These are phyloP conservation scores for Ommatoiulus sabulosus DNA, from an alignment of 2,888 invertebrate species.

Conservation along the genomic window DNA sequence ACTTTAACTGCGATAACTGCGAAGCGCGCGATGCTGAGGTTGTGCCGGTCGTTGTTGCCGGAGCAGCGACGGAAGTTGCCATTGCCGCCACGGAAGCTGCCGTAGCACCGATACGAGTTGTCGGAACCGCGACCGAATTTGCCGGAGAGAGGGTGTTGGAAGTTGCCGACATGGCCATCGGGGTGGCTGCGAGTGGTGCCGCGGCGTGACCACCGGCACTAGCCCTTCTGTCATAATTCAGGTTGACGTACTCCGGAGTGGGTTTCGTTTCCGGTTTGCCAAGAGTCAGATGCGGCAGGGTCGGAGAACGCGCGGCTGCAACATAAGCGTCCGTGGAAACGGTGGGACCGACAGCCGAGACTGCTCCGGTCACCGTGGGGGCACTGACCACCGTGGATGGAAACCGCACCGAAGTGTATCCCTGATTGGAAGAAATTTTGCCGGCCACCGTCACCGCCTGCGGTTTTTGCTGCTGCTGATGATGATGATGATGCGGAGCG, in stretches of 20 bases:
- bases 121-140: not conserved
- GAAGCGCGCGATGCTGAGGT: not conserved
- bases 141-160: not conserved
- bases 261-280: not conserved
- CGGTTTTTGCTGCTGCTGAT: not conserved
- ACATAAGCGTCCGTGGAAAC: not conserved
- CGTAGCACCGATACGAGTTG: not conserved
- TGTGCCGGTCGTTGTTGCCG: not conserved
- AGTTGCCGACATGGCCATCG: not conserved
- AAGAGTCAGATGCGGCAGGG: no score
- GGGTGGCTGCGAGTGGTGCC: not conserved
- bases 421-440: not conserved
- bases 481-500: not conserved
- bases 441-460: constrained; percentile 35
- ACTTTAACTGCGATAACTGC: not conserved
- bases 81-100: not conserved
- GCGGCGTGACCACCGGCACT: not conserved
- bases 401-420: not conserved
- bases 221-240: constrained; percentile 7
- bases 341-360: no score
- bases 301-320: not conserved
- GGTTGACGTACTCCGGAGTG: constrained; percentile 53
- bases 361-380: no score
- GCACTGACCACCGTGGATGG: not conserved
- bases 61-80: not conserved